Evolutionary conservation across 1,140 invertebrate genomes (phyloP), one percentile per base, ranked within the genome.

Genomic region (Mizuhopecten yessoensis): DNA sequence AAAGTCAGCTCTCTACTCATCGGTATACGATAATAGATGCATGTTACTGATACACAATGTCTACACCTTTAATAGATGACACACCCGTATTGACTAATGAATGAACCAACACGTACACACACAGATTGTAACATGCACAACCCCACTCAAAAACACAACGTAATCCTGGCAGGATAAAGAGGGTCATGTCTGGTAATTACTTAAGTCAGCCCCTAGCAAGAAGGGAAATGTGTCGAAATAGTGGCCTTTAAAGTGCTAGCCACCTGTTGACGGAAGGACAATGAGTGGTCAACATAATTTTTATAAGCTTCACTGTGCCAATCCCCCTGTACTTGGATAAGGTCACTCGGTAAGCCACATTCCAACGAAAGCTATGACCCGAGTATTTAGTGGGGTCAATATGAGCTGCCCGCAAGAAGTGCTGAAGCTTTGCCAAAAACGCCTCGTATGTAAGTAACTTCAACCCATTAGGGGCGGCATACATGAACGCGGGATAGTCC

Each of bases 261-360:
- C 5, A 87, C 88, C 15, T 87, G 20, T 3, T n/a, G 42, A n/a
- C 88, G 39, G 20, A 49, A 39, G 7, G 39, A 75, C 20, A 89
- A 36, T n/a, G 86, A 87, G 29, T 88, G 88, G 20, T 87, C 42
- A 2, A 91, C 0, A 86, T 91, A 91, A 20, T 13, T 9, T 33
- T 88, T 34, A 87, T 89, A 91, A 29, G 36, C 87, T 42, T 91
- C 88, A n/a, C 49, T 89, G 13, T 33, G 33, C 91, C 91, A 91
- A 49, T 89, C 88, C 91, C n/a, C 91, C 86, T 89, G 90, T 20
- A 86, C 2, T 33, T 91, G 57, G 23, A 91, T 91, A 10, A 89
- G n/a, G 17, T 89, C 88, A 33, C 86, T 5, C 10, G 88, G 36
- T 17, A 91, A 29, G 20, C 88, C 88, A 75, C 34, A 86, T 34